Percentiles rank a stretch among this genome's conserved stretches.
phyloP scores from a whole-genome alignment of 2,888 invertebrate genomes.

The Axea sp. region DNA sequence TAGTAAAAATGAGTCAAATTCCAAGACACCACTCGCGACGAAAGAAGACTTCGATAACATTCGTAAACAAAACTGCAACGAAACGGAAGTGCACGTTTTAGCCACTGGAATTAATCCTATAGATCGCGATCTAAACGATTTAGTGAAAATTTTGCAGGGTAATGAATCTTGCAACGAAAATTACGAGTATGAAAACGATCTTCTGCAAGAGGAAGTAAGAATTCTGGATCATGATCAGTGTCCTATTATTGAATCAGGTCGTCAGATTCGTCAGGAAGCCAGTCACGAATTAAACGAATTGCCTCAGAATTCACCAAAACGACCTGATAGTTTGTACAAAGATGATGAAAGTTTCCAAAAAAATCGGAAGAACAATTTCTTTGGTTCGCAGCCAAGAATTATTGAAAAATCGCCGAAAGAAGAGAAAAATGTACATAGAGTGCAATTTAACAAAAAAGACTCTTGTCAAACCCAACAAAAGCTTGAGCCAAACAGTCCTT shows the following conservation, averaged over 20 bases:
- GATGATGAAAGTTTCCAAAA: slow-evolving; percentile 65
- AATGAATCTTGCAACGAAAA: slow-evolving; percentile 42
- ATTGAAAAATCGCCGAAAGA: slow-evolving; percentile 69
- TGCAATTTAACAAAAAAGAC: slow-evolving; percentile 75
- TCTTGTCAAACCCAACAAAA: slow-evolving; percentile 45
- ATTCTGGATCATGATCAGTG: slow-evolving; percentile 50
- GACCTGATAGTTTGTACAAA: slow-evolving; percentile 68
- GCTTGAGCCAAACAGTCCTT: slow-evolving; percentile 71
- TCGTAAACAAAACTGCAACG: slow-evolving; percentile 46
- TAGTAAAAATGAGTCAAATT: slow-evolving; percentile 1
- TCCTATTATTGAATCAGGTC: slow-evolving; percentile 61
- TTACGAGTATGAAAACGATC: slow-evolving; percentile 64
- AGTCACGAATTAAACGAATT: slow-evolving; percentile 66
- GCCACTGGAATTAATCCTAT: slow-evolving; percentile 37
- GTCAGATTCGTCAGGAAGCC: slow-evolving; percentile 69
- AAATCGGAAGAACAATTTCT: slow-evolving; percentile 62
- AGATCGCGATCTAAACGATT: slow-evolving; percentile 45
- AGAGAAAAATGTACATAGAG: slow-evolving; percentile 71
- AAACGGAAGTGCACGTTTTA: slow-evolving; percentile 25
- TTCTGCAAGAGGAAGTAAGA: slow-evolving; percentile 44
- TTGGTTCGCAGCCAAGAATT: slow-evolving; percentile 63
- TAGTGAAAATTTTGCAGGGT: slow-evolving; percentile 57
- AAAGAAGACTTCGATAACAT: slow-evolving; percentile 8
- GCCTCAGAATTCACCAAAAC: slow-evolving; percentile 61
- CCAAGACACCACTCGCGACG: background rate